phyloP scores from a whole-genome alignment of 2,797 vertebrate genomes.

The Rachycentron canadum region DNA sequence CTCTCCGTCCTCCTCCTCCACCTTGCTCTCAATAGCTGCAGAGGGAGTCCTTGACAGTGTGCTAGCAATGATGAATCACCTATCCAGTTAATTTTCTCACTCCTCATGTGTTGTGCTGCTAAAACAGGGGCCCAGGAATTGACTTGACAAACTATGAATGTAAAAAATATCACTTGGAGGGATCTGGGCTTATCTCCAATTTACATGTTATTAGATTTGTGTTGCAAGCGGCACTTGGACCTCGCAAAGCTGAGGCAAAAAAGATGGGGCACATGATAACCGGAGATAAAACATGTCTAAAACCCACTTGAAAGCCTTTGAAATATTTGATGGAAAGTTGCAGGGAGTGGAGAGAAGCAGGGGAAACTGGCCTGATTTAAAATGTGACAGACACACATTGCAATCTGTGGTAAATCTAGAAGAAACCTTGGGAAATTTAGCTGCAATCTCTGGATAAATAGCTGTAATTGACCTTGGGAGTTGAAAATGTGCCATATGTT shows the following conservation, averaged over 20 bases:
- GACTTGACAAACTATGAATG: constrained; percentile 97
- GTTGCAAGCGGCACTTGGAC: constrained; percentile 81
- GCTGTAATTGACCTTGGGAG: constrained; percentile 91
- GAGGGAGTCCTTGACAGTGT: constrained; percentile 99
- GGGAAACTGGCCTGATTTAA: constrained; percentile 83
- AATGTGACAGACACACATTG: constrained; percentile 85
- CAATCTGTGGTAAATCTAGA: constrained; percentile 84
- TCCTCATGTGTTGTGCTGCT: constrained; percentile 98
- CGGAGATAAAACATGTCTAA: constrained; percentile 84
- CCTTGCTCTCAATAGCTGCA: constrained; percentile 92
- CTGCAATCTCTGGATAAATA: constrained; percentile 89
- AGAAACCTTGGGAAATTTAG: constrained; percentile 90
- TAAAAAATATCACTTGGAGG: constrained; percentile 88
- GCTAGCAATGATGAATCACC: constrained; percentile 99
- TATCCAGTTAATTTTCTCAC: constrained; percentile 99
- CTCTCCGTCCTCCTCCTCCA: constrained; percentile 69
- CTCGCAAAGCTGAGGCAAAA: constrained; percentile 66
- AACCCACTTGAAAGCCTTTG: constrained; percentile 84
- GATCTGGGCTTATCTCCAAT: constrained; percentile 97
- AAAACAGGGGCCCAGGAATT: constrained; percentile 98
- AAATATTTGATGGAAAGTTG: constrained; percentile 84
- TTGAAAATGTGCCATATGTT: constrained; percentile 91
- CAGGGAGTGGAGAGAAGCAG: constrained; percentile 67
- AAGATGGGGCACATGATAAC: constrained; percentile 82
- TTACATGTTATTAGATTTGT: constrained; percentile 90